Percentiles rank a stretch among this genome's conserved stretches.
Conservation (phyloP, 2,797 vertebrate species). For the Neostethus bicornis region DNA sequence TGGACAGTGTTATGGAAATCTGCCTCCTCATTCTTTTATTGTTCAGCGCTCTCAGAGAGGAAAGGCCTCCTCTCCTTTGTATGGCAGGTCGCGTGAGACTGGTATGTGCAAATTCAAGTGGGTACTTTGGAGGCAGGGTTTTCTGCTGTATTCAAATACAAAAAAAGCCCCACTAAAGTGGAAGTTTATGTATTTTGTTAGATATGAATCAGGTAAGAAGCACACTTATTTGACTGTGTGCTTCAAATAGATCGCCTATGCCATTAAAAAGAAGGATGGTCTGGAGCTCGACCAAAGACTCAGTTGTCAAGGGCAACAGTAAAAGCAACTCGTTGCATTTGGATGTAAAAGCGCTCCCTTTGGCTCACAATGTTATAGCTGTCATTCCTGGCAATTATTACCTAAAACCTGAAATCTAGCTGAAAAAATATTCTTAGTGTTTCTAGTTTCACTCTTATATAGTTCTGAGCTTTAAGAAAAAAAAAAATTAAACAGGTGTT, state of each 20-base stretch:
- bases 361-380: slow-evolving; percentile 1
- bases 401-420: slow-evolving; percentile 20
- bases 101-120: slow-evolving; percentile 50
- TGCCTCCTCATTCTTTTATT: slow-evolving; percentile 68
- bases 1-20: slow-evolving; percentile 76
- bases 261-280: slow-evolving; percentile 24
- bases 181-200: slow-evolving; percentile 1
- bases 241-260: slow-evolving; percentile 37
- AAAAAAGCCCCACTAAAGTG: not conserved
- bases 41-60: slow-evolving; percentile 58
- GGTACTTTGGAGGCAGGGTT: slow-evolving; percentile 19
- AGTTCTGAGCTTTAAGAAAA: not conserved
- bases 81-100: slow-evolving; percentile 40
- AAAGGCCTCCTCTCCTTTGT: slow-evolving; percentile 27
- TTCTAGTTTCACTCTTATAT: not conserved
- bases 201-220: slow-evolving; percentile 5
- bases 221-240: slow-evolving; percentile 11
- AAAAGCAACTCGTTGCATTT: slow-evolving; percentile 47
- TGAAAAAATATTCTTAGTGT: not conserved
- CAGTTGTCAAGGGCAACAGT: slow-evolving; percentile 62
- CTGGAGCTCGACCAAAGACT: slow-evolving; percentile 28
- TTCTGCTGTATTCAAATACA: not conserved
- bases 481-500: slow-evolving; percentile 9
- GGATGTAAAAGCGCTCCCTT: slow-evolving; percentile 49
- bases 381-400: slow-evolving; percentile 7